Evolutionary conservation across 2,888 invertebrate species (phyloP), one percentile per base, ranked within the genome.

Genomic region (Drosophila mercatorum): DNA sequence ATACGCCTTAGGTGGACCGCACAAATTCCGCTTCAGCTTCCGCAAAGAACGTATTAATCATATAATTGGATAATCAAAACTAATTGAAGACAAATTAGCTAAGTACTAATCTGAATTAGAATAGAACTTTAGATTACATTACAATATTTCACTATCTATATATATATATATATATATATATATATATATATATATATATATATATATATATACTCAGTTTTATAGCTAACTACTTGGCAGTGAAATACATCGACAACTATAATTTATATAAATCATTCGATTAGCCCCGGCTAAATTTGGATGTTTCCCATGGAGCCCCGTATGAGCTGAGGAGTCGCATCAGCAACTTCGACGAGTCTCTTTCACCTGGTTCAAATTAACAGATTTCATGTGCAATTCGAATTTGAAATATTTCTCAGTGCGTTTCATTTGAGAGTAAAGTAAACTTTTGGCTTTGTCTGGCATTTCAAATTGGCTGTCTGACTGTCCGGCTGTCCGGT

Each of bases 361-460:
- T 83, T 85, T 88, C 88, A 78, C 75, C 80, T 71, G 61, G 47
- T 44, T 41, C 58, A 61, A 67, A 75, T 77, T 66, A 64, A 72
- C n/a, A 55, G 62, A 63, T 73, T 73, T 68, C 41, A 68, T 56
- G 68, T 74, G 63, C 81, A 88, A 72, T 86, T 81, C 56, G 68
- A 76, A 81, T 77, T 81, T 81, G 55, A 89, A 83, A 87, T 81
- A 87, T 85, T 87, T 84, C 72, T 62, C 81, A 76, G 72, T 72
- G 72, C 80, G 86, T 74, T 78, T 85, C 68, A 75, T 75, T 72
- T 56, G 53, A 43, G 65, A 67, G 62, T 51, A 41, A 36, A 31
- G 10, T 53, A 46, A 57, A 63, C 65, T 72, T 77, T 81, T 65
- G 53, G 53, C 26, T 34, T 14, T 59, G 74, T 59, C 68, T 74